Percentiles rank a stretch among this genome's conserved stretches.
Conservation (phyloP, 2,113 vertebrate genomes). For the Macquaria ambigua region DNA sequence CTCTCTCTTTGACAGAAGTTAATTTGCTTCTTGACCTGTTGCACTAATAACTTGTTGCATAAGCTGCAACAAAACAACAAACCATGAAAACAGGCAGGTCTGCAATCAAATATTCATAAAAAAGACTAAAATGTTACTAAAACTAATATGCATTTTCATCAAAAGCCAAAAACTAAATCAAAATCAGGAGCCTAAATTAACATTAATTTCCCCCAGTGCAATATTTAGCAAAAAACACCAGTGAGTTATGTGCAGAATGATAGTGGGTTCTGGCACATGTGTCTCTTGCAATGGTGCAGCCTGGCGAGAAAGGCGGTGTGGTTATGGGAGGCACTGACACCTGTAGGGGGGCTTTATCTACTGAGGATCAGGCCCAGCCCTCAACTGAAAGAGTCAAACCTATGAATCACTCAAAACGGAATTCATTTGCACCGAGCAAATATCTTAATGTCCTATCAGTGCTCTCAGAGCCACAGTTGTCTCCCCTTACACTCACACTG, state of each 20-base stretch:
- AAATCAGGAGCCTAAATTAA: neutral
- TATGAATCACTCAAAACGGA: neutral
- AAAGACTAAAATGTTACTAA: neutral
- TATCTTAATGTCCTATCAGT: neutral
- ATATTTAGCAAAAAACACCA: neutral
- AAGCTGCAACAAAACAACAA: neutral
- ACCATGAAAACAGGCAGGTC: neutral
- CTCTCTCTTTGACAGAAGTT: no score
- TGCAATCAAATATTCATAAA: neutral
- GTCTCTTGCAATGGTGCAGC: neutral
- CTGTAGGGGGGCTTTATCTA: conserved; percentile 6
- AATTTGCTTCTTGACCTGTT: neutral
- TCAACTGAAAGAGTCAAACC: neutral
- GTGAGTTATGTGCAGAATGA: neutral
- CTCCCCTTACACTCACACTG: neutral
- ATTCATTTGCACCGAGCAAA: neutral
- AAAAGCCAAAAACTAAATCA: neutral
- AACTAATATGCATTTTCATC: neutral
- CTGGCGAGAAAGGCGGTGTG: no score
- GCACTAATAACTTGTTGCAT: neutral
- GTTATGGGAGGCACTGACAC: neutral
- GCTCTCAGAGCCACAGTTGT: neutral
- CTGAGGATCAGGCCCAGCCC: neutral
- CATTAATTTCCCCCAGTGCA: neutral
- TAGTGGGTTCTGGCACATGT: neutral